Base-by-base conservation (phyloP, 2,888 invertebrate species). In the Euplexia lucipara region DNA sequence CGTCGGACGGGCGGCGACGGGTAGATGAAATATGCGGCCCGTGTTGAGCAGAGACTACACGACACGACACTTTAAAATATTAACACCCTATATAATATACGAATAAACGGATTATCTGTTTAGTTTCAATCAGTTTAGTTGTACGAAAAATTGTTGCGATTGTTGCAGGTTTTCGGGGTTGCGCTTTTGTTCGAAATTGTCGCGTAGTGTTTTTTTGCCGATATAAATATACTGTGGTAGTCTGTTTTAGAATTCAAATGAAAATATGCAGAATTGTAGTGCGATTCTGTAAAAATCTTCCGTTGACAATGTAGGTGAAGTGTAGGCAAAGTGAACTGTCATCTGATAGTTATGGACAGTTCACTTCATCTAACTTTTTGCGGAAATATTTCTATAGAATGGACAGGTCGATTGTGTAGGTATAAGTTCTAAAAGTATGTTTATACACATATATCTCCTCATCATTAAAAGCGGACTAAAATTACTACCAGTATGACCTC, bases 31-130 rank as follows among this genome's bases (percentile, higher is more conserved):
- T 94, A 94, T 92, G 90, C 85, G 89, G 82, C 83, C 88, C 83
- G 85, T 70, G 83, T 79, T 81, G 81, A 93, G 83, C 93, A 92
- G 90, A 92, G 88, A 89, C 88, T 88, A 91, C 89, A 89, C 90
- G 93, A 92, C 92, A 92, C 87, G 87, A 91, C 92, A 92, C 92
- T 94, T 92, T 93, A 92, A 92, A 93, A 93, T 94, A 94, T 94
- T 93, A 92, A 84, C 89, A 81, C 76, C 75, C 74, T 77, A 78
- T 79, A 75, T 79, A 78, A 81, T 80, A 68, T 57, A 58, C 54
- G 68, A 64, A 72, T 72, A 70, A 78, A 78, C 70, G 68, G 67
- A 83, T 83, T 74, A 80, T 75, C 69, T 70, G 58, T 69, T 72
- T 74, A 70, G 64, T 68, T 79, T 59, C 42, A 18, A 78, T 42